Percentiles rank a stretch among this genome's conserved stretches.
Conservation (phyloP, 2,888 invertebrate species). For the Iselma pallidipennis region DNA sequence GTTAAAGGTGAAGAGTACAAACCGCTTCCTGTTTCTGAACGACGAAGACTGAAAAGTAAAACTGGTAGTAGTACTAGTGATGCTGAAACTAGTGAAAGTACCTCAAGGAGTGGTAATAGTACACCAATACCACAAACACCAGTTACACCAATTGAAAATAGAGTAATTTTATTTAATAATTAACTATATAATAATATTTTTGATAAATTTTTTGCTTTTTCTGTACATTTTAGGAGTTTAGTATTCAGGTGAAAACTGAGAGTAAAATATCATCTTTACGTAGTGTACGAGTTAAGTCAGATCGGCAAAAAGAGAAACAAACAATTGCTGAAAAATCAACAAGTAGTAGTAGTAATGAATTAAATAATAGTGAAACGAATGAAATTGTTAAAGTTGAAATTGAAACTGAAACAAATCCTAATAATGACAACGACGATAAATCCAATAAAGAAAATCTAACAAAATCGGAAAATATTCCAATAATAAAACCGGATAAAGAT, state of each 20-base stretch:
- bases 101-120: conserved; percentile 41
- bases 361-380: conserved; percentile 23
- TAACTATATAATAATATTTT: neutral
- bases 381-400: conserved; percentile 21
- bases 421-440: conserved; percentile 6
- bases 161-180: conserved; percentile 32
- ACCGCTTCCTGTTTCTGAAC: conserved; percentile 52
- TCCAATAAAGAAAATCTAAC: conserved; percentile 44
- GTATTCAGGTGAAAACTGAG: conserved; percentile 51
- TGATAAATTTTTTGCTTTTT: conserved; percentile 1
- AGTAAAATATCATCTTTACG: conserved; percentile 62
- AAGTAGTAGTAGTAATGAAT: conserved; percentile 28
- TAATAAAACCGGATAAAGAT: conserved; percentile 36
- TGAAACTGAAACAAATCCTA: conserved; percentile 23
- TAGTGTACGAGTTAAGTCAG: conserved; percentile 70
- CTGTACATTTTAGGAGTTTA: conserved; percentile 46
- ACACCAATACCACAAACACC: conserved; percentile 43
- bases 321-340: conserved; percentile 31
- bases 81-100: conserved; percentile 47
- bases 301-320: conserved; percentile 53
- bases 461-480: conserved; percentile 26
- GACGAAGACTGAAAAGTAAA: conserved; percentile 53
- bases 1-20: conserved; percentile 60
- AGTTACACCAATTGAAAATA: conserved; percentile 38
- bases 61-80: conserved; percentile 46